phyloP scores from a whole-genome alignment of 2,888 invertebrate species.

The Meliscaeva auricollis region DNA sequence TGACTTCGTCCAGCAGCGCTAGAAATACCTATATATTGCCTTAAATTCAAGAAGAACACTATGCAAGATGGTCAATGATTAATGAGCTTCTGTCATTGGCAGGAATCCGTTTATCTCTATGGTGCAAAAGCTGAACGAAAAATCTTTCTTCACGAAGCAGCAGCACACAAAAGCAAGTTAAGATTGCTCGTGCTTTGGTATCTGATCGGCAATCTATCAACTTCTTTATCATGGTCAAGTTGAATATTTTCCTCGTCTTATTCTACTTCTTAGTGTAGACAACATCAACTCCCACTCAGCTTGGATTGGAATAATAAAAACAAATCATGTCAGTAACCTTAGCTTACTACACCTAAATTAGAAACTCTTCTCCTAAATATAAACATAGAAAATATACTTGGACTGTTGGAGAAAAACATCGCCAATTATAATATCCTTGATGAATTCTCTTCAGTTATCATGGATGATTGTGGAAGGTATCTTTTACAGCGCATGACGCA shows the following conservation, averaged over 20 bases:
- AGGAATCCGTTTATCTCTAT: slow-evolving; percentile 40
- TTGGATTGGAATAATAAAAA: slow-evolving; percentile 28
- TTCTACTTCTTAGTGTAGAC: not conserved
- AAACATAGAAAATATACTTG: slow-evolving; percentile 20
- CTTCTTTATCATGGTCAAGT: slow-evolving; percentile 49
- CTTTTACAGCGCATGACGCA: slow-evolving; percentile 40
- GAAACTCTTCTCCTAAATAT: not conserved
- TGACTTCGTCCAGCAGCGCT: not conserved
- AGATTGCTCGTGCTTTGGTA: slow-evolving; percentile 23
- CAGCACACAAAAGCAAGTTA: slow-evolving; percentile 12
- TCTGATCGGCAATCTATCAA: slow-evolving; percentile 40
- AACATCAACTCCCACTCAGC: slow-evolving; percentile 8
- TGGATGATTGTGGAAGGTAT: slow-evolving; percentile 43
- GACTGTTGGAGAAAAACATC: slow-evolving; percentile 48
- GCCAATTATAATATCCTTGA: not conserved
- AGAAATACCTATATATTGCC: slow-evolving; percentile 11
- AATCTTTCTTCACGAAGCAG: slow-evolving; percentile 9
- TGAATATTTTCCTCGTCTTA: slow-evolving; percentile 14
- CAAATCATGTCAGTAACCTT: slow-evolving; percentile 41
- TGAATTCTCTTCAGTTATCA: not conserved
- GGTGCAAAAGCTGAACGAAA: slow-evolving; percentile 24
- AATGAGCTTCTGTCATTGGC: slow-evolving; percentile 46
- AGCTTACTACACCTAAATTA: slow-evolving; percentile 15
- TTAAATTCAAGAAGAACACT: slow-evolving; percentile 23
- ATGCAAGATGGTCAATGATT: slow-evolving; percentile 37